Percentiles rank a stretch among this genome's conserved stretches.
phyloP scores from a whole-genome alignment of 2,113 vertebrate genomes.

The Xiphophorus hellerii region DNA sequence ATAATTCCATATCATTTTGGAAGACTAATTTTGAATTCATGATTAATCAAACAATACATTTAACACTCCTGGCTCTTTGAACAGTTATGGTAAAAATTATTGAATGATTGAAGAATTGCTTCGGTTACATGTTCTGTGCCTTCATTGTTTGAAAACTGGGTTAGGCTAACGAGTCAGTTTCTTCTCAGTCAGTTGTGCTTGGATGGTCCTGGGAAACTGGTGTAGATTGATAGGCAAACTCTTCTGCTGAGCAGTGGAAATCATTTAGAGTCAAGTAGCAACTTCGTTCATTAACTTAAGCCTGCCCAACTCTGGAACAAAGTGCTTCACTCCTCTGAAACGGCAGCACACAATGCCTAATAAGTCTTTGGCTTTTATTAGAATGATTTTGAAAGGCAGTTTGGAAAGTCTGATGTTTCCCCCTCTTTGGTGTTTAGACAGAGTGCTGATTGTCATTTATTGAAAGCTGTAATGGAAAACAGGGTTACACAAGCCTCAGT shows the following conservation, averaged over 20 bases:
- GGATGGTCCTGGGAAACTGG: constrained; percentile 45
- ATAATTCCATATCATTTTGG: too few species aligned
- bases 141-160: background rate
- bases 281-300: constrained; percentile 79
- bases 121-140: background rate
- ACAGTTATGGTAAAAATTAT: too few species aligned
- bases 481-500: constrained; percentile 48
- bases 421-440: constrained; percentile 44
- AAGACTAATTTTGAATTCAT: too few species aligned
- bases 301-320: constrained; percentile 73
- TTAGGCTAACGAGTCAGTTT: background rate
- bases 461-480: constrained; percentile 76
- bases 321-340: constrained; percentile 76
- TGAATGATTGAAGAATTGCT: too few species aligned
- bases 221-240: constrained; percentile 71
- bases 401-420: constrained; percentile 49
- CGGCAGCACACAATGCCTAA: constrained; percentile 67
- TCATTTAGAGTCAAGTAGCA: constrained; percentile 66
- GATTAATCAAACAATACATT: too few species aligned
- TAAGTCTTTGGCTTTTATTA: constrained; percentile 80
- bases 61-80: too few species aligned
- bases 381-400: constrained; percentile 65
- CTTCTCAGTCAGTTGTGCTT: background rate
- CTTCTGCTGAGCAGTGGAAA: constrained; percentile 70
- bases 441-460: constrained; percentile 81